Base-by-base conservation (phyloP, 2,888 invertebrate genomes). In the Chymomyza amoena region DNA sequence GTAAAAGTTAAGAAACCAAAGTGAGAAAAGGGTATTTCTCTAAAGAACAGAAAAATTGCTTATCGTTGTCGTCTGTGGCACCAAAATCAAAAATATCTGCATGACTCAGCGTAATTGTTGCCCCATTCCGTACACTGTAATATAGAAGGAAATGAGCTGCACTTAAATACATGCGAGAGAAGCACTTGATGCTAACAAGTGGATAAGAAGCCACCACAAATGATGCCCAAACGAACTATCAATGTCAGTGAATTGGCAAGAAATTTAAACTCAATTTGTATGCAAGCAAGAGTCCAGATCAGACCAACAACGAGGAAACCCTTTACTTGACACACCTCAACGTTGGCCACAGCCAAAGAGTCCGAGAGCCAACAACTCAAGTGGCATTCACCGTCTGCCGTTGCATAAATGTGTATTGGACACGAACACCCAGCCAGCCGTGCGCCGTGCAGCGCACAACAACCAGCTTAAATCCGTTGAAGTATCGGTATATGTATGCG, bases 201-300 rank as follows among this genome's bases (percentile, higher is more conserved):
- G 87, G 84, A 87, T 88, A 87, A 83, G 82, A 87, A 84, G 80
- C 88, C 88, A 82, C 88, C 88, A 82, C 87, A 87, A 87, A 88
- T 80, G 87, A 85, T 76, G 77, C 85, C 83, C 87, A 88, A 88
- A 89, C 82, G 88, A 89, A 81, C 81, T 87, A 88, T 85, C 87
- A 88, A 87, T 88, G 84, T 87, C 88, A 82, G 87, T 87, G 87
- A 87, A 85, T 87, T 81, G 88, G 84, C 87, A 87, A 84, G 81
- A 86, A 83, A 85, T 83, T 83, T 83, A 81, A 81, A 79, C 81
- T 84, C 84, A 84, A 84, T 84, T 84, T 84, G 84, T 84, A 84
- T 84, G 84, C 86, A 86, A 79, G 76, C 84, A 77, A 76, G 73
- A 71, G 74, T 71, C 73, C 72, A 74, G 70, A 66, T 45, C 66